These are phyloP conservation scores for Thysanoteuthis rhombus DNA, from an alignment of 2,888 invertebrate species.

Conservation along the genomic window DNA sequence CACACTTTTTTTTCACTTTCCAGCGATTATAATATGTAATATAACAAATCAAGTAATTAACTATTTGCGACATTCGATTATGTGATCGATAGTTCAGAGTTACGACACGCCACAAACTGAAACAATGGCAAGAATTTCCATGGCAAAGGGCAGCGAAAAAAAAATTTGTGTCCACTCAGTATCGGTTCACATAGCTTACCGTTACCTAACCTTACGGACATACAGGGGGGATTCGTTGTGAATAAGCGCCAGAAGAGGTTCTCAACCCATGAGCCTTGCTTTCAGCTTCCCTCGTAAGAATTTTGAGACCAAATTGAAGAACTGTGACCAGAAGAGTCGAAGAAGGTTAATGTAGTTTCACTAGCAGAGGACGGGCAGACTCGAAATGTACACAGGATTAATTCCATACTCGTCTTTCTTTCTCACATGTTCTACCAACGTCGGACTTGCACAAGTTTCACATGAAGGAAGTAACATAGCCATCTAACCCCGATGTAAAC, in stretches of 20 bases:
- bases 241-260: not conserved
- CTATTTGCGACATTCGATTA: no score
- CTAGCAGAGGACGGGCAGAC: not conserved
- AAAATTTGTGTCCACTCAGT: no score
- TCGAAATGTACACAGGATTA: not conserved
- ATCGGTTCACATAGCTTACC: not conserved
- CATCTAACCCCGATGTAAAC: not conserved
- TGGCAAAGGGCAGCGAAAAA: no score
- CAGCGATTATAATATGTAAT: no score
- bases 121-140: no score
- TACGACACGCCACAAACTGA: no score
- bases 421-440: not conserved
- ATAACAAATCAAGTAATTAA: no score
- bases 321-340: no score
- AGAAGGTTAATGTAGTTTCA: not conserved
- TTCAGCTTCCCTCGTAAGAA: not conserved
- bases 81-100: no score
- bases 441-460: not conserved
- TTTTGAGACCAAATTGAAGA: not conserved
- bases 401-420: not conserved
- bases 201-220: not conserved
- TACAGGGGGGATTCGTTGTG: not conserved
- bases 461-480: not conserved
- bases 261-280: not conserved
- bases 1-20: not conserved